These are phyloP conservation scores for Maylandia zebra DNA, from an alignment of 2,113 vertebrate species.

Conservation along the genomic window DNA sequence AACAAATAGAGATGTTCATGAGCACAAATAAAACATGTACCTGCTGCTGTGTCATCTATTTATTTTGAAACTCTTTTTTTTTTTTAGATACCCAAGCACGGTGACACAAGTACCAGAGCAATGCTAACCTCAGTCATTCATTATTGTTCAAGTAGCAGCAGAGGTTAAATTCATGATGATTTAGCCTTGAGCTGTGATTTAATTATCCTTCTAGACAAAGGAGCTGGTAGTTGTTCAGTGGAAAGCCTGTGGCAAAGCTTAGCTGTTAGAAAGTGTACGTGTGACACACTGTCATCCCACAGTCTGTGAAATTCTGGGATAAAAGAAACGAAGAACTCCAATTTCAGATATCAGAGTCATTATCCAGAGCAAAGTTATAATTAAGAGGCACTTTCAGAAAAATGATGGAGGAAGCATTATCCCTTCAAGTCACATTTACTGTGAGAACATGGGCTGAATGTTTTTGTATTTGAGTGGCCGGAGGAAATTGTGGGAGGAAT, in stretches of 20 bases:
- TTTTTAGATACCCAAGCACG: neutral
- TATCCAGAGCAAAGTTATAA: slow-evolving; percentile 34
- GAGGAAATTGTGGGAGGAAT: neutral
- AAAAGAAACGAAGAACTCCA: slow-evolving; percentile 34
- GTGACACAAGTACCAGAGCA: neutral
- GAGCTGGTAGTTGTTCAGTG: neutral
- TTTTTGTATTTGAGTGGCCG: neutral
- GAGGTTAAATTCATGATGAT: neutral
- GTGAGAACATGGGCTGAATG: neutral
- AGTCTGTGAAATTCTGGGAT: slow-evolving; percentile 10
- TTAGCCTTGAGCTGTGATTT: slow-evolving; percentile 10
- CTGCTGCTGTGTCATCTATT: neutral
- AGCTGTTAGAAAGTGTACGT: neutral
- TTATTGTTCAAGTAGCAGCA: neutral
- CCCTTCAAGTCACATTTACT: neutral
- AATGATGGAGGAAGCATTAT: slow-evolving; percentile 12
- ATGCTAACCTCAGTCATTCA: neutral
- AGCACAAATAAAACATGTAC: neutral
- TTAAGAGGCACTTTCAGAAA: slow-evolving; percentile 34
- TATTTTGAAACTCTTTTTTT: neutral
- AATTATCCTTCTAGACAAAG: slow-evolving; percentile 19
- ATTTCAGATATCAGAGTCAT: slow-evolving; percentile 51
- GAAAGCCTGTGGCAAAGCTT: neutral
- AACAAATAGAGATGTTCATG: neutral
- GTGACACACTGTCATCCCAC: neutral